phyloP scores from a whole-genome alignment of 2,888 invertebrate genomes.

The Carcina quercana region DNA sequence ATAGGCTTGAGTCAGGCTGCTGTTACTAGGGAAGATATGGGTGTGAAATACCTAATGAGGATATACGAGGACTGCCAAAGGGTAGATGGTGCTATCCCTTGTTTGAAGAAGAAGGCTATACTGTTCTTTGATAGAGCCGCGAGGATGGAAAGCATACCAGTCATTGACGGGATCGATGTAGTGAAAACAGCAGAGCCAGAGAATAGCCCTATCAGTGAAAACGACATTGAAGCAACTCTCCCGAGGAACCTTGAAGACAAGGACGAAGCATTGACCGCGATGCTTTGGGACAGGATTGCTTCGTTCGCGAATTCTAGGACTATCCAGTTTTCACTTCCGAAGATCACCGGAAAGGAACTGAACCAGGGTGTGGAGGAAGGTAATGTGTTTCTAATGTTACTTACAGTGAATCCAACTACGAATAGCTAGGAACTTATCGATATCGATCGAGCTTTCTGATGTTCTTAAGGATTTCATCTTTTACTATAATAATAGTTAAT shows the following conservation, averaged over 20 bases:
- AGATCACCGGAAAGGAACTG: constrained; percentile 79
- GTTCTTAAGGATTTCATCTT: no score
- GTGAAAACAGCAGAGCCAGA: constrained; percentile 69
- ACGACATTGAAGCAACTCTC: constrained; percentile 79
- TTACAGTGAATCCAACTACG: no score
- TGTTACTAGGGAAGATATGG: constrained; percentile 59
- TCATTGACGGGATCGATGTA: constrained; percentile 79
- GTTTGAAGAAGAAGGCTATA: constrained; percentile 87
- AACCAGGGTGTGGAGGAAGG: constrained; percentile 85
- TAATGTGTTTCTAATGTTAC: no score
- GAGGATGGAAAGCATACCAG: constrained; percentile 77
- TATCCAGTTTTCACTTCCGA: constrained; percentile 84
- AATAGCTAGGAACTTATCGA: no score
- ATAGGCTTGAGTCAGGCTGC: constrained; percentile 27
- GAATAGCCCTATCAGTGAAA: constrained; percentile 72
- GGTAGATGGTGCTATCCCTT: constrained; percentile 80
- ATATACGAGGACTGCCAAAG: constrained; percentile 87
- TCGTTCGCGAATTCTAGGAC: constrained; percentile 84
- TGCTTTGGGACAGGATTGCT: constrained; percentile 82
- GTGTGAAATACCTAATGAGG: constrained; percentile 78
- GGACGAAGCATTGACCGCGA: constrained; percentile 78
- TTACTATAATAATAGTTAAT: no score
- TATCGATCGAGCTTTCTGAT: no score
- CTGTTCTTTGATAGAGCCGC: constrained; percentile 85
- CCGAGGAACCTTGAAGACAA: constrained; percentile 79